Evolutionary conservation across 2,888 invertebrate genomes (phyloP).

Genomic region (Ormyrus thymus): DNA sequence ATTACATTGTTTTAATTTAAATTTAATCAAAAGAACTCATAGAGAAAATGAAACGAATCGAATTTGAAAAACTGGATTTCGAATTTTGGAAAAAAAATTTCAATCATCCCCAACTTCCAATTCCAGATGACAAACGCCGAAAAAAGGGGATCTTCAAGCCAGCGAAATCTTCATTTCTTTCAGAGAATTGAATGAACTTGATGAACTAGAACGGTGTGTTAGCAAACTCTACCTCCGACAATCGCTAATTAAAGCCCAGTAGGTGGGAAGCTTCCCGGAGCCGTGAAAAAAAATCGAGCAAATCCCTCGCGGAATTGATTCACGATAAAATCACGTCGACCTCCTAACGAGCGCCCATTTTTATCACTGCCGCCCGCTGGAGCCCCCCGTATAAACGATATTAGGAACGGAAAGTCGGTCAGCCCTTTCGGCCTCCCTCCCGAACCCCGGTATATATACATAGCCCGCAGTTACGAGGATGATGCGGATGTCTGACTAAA

Average conservation of each 20-base stretch:
- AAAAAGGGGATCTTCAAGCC: no score
- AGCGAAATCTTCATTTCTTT: background rate
- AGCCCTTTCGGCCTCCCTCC: background rate
- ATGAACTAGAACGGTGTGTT: background rate
- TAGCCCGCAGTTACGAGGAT: constrained; percentile 33
- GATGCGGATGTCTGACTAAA: constrained; percentile 57
- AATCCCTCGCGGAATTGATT: constrained; percentile 41
- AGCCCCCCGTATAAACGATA: constrained; percentile 11
- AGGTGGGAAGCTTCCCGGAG: no score
- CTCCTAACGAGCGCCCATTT: constrained; percentile 35
- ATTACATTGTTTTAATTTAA: no score
- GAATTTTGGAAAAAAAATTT: no score
- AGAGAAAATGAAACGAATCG: no score
- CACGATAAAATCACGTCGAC: constrained; percentile 29
- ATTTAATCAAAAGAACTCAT: no score
- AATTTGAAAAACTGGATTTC: no score
- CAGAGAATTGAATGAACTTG: background rate
- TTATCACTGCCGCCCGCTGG: background rate
- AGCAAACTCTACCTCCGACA: background rate
- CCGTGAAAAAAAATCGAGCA: constrained; percentile 28
- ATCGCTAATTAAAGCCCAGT: constrained; percentile 31
- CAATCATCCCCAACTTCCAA: no score
- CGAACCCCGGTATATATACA: background rate
- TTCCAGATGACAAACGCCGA: no score
- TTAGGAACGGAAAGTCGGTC: constrained; percentile 15